phyloP scores from a whole-genome alignment of 2,888 invertebrate species.

The Aspidiotus rigidus region DNA sequence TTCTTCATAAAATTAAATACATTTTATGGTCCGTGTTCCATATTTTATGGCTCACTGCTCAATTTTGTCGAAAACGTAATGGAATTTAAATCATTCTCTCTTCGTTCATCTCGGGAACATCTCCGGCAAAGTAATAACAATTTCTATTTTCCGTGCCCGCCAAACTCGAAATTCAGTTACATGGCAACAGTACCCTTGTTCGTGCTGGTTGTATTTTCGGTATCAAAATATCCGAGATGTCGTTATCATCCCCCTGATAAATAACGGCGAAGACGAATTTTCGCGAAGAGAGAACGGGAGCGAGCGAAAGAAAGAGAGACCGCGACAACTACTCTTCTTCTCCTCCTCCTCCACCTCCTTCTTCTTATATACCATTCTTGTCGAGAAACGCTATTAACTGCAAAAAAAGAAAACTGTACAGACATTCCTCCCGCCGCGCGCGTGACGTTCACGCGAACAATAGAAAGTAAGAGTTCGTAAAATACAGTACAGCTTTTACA shows the following conservation, averaged over 20 bases:
- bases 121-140: conserved; percentile 8
- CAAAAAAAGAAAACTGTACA: conserved; percentile 6
- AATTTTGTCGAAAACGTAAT: conserved; percentile 8
- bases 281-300: not conserved
- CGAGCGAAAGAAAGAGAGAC: not conserved
- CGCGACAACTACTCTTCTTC: not conserved
- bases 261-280: conserved; percentile 17
- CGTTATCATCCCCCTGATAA: conserved; percentile 29
- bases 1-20: too few species aligned
- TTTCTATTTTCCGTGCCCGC: not conserved
- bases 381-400: conserved; percentile 27
- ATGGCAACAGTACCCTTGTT: not conserved
- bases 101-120: not conserved
- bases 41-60: not conserved
- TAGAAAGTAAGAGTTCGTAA: conserved; percentile 7
- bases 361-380: conserved; percentile 9
- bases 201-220: conserved; percentile 16
- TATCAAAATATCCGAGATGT: conserved; percentile 32
- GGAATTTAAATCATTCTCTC: conserved; percentile 18
- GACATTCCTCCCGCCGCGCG: not conserved
- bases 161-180: not conserved
- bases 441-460: not conserved
- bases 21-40: too few species aligned
- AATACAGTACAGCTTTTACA: not conserved
- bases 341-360: not conserved